Evolutionary conservation across 2,113 vertebrate species (phyloP).

Genomic region (Diphyllodes magnificus): DNA sequence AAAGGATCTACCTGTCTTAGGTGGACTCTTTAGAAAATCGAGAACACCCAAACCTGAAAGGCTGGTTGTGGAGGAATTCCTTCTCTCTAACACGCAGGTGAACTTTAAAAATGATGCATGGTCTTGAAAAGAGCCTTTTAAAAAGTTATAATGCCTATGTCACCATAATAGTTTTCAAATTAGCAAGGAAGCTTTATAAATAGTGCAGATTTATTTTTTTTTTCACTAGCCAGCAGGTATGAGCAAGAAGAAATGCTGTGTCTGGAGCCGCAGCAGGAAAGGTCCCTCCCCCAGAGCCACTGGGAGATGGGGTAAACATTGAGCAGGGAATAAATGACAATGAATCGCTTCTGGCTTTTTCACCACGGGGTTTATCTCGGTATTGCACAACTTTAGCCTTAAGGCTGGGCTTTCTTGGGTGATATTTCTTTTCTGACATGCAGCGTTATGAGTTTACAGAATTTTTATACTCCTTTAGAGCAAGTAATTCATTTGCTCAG

Average conservation of each 20-base stretch:
- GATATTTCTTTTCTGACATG: constrained; percentile 13
- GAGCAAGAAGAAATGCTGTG: background rate
- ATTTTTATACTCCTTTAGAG: background rate
- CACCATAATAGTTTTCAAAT: constrained; percentile 1
- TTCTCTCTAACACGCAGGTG: background rate
- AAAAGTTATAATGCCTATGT: background rate
- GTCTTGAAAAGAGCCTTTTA: background rate
- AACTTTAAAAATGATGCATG: constrained; percentile 23
- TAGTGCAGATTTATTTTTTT: background rate
- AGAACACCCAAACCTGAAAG: constrained; percentile 58
- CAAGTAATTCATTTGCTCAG: background rate
- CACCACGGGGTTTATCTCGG: constrained; percentile 21
- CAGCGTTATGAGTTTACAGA: background rate
- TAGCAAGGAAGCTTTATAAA: constrained; percentile 1
- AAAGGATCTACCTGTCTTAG: background rate
- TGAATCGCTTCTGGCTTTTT: constrained; percentile 29
- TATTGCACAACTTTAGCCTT: constrained; percentile 45
- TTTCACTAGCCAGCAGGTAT: constrained; percentile 33
- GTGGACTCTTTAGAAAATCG: constrained; percentile 14
- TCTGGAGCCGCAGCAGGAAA: background rate
- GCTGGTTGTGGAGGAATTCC: constrained; percentile 41
- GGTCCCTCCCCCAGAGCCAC: background rate
- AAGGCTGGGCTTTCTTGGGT: constrained; percentile 44
- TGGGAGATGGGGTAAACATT: constrained; percentile 24
- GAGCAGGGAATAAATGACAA: constrained; percentile 22